phyloP scores from a whole-genome alignment of 2,113 vertebrate species.

The Poecilia latipinna region DNA sequence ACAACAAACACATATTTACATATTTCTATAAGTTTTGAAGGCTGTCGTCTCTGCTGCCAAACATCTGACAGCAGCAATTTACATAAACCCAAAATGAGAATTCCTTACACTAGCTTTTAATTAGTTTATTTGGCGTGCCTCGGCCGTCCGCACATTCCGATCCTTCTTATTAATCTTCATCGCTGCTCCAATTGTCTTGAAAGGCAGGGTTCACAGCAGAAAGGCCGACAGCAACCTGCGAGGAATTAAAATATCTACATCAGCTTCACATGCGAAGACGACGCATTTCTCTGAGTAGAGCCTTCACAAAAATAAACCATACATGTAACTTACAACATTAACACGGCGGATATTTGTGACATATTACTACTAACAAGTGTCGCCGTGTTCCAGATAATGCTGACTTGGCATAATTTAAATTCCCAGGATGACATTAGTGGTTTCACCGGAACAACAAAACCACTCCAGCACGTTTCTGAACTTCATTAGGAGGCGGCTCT shows the following conservation, averaged over 20 bases:
- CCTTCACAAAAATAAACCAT: background rate
- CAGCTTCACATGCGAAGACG: background rate
- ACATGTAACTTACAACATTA: too few relatives aligned
- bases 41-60: background rate
- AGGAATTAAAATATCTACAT: conserved; percentile 37
- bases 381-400: background rate
- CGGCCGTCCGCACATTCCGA: conserved; percentile 3
- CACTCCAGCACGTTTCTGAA: background rate
- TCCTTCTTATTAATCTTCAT: conserved; percentile 82
- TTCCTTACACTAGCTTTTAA: background rate
- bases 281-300: background rate
- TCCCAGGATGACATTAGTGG: conserved; percentile 2
- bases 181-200: conserved; percentile 95
- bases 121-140: background rate
- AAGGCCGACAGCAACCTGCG: conserved; percentile 73
- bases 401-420: conserved; percentile 20
- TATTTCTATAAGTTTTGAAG: conserved; percentile 6
- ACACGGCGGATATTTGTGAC: background rate
- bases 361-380: background rate
- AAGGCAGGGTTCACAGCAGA: conserved; percentile 84
- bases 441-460: background rate
- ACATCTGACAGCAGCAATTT: background rate
- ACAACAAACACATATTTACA: conserved; percentile 23
- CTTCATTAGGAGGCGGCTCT: background rate
- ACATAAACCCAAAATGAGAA: background rate